phyloP scores from a whole-genome alignment of 2,113 vertebrate species.

The Micromys minutus region DNA sequence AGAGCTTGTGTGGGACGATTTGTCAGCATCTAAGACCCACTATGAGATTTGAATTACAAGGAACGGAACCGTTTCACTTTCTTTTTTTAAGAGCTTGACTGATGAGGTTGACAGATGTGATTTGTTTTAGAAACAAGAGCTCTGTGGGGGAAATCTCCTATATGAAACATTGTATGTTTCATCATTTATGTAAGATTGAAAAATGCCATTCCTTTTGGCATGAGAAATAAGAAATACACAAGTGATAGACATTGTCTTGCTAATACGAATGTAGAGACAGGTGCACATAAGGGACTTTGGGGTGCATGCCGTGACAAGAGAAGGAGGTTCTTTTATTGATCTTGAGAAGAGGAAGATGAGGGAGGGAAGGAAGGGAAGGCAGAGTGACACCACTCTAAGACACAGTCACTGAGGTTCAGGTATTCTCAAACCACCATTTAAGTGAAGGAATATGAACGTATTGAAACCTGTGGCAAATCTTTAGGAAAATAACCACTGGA shows the following conservation, averaged over 20 bases:
- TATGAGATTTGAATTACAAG: not conserved
- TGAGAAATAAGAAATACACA: not conserved
- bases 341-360: not conserved
- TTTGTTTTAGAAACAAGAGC: conserved; percentile 1
- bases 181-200: not conserved
- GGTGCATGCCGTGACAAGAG: not conserved
- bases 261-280: not conserved
- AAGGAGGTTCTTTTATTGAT: not conserved
- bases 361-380: rapidly evolving
- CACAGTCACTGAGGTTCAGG: not conserved
- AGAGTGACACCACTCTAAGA: not conserved
- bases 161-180: not conserved
- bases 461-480: not conserved
- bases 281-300: rapidly evolving
- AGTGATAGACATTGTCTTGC: not conserved
- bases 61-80: not conserved
- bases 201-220: not conserved
- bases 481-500: conserved; percentile 9
- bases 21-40: not conserved
- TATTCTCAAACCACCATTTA: not conserved
- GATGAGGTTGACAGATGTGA: not conserved
- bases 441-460: not conserved
- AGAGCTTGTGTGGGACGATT: not conserved
- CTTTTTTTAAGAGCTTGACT: not conserved
- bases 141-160: not conserved